Percentiles rank a stretch among this genome's conserved stretches.
Evolutionary conservation across 2,888 invertebrate genomes (phyloP).

Genomic region (Cantharis rufa): DNA sequence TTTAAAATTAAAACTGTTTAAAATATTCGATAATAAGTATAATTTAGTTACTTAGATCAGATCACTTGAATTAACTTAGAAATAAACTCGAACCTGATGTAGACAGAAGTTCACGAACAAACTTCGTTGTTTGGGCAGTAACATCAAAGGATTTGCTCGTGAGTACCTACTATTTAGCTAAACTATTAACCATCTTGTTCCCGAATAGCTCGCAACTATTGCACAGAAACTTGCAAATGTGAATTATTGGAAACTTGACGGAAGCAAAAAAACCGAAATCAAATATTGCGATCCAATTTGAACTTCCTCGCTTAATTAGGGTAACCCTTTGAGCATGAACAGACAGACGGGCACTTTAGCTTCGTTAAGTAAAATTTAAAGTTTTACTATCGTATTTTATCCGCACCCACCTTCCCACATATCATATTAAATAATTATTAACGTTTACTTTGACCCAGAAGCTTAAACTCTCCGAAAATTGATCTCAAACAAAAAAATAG

Average conservation of each 20-base stretch:
- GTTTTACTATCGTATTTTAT: not conserved
- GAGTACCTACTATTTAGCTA: not conserved
- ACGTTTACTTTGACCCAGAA: not conserved
- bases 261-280: not conserved
- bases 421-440: not conserved
- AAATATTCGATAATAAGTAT: not conserved
- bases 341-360: not conserved
- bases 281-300: not conserved
- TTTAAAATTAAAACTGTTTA: not conserved
- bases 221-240: not conserved
- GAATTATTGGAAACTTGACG: not conserved
- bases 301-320: not conserved
- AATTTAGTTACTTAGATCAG: not conserved
- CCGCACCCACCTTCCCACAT: not conserved
- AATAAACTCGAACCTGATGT: not conserved
- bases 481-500: too few relatives aligned
- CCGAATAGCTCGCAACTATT: not conserved
- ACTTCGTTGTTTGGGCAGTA: not conserved
- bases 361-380: not conserved
- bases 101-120: not conserved
- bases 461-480: not conserved
- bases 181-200: not conserved
- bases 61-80: not conserved
- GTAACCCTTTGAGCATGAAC: not conserved
- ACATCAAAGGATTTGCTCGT: not conserved